phyloP scores from a whole-genome alignment of 1,140 invertebrate species.

The Atta cephalotes region DNA sequence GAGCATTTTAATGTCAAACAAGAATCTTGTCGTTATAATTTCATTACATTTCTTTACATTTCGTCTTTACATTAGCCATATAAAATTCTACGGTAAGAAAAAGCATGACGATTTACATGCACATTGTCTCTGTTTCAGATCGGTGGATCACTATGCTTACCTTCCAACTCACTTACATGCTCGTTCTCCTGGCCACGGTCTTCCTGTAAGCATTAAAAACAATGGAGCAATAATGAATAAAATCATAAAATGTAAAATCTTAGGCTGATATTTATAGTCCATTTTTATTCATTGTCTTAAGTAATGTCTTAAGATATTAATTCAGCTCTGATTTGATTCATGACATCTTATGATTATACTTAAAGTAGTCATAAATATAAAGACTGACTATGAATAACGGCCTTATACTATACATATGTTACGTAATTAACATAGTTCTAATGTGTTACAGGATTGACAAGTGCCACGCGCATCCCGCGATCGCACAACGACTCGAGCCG shows the following conservation, averaged over 20 bases:
- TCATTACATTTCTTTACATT: no score
- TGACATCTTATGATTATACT: no score
- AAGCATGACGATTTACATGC: background rate
- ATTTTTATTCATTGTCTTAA: no score
- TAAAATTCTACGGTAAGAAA: background rate
- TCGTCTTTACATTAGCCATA: background rate
- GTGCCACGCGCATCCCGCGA: constrained; percentile 68
- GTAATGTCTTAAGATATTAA: no score
- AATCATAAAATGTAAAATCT: background rate
- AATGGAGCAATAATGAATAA: background rate
- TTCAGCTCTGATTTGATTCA: no score
- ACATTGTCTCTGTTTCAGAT: constrained; percentile 70
- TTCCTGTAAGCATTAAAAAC: constrained; percentile 74
- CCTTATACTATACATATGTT: background rate
- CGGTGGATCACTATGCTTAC: constrained; percentile 69
- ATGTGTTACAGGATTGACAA: constrained; percentile 54
- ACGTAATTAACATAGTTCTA: background rate
- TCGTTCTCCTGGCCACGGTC: constrained; percentile 67
- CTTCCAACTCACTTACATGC: constrained; percentile 58
- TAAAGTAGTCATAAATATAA: no score
- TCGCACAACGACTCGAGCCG: constrained; percentile 63
- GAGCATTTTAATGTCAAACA: background rate
- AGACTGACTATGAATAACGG: no score
- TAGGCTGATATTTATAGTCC: no score
- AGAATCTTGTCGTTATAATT: background rate